A percentile compares a stretch with the other conserved stretches of the same genome.
Conservation (phyloP, 2,797 vertebrate genomes). For the Valencia hispanica region DNA sequence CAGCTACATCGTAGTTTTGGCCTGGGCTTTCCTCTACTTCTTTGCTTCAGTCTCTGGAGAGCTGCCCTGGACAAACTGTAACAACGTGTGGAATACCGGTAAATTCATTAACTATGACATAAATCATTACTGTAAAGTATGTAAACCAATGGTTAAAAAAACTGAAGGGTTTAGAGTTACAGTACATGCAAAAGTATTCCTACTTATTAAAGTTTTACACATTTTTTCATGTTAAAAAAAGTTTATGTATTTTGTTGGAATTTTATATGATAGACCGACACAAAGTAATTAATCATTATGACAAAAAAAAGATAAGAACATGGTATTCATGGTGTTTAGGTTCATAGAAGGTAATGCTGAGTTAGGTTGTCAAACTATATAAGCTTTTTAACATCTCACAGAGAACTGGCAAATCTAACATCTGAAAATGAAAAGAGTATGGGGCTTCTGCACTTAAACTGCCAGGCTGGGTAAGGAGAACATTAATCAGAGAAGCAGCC, state of each 20-base stretch:
- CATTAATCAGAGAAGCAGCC: too few relatives aligned
- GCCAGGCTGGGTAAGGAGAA: too few relatives aligned
- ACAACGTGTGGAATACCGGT: constrained; percentile 77
- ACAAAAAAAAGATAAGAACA: not conserved
- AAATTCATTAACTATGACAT: not conserved
- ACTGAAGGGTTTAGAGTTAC: not conserved
- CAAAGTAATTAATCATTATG: not conserved
- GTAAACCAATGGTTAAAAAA: not conserved
- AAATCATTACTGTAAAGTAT: not conserved
- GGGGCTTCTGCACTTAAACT: too few relatives aligned
- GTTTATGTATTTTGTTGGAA: not conserved
- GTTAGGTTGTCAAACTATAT: not conserved
- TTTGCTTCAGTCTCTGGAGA: constrained; percentile 69
- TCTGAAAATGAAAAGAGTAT: too few relatives aligned
- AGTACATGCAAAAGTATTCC: not conserved
- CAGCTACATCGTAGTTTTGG: constrained; percentile 76
- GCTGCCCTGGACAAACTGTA: constrained; percentile 74
- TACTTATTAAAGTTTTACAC: not conserved
- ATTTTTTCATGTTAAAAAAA: not conserved
- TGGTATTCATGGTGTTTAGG: not conserved
- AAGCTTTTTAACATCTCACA: too few relatives aligned
- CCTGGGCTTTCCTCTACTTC: constrained; percentile 76
- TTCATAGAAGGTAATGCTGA: too few relatives aligned
- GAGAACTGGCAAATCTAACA: too few relatives aligned
- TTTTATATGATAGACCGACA: not conserved